These are phyloP conservation scores for Drosophila melanica DNA, from an alignment of 1,140 invertebrate genomes.

Conservation along the genomic window DNA sequence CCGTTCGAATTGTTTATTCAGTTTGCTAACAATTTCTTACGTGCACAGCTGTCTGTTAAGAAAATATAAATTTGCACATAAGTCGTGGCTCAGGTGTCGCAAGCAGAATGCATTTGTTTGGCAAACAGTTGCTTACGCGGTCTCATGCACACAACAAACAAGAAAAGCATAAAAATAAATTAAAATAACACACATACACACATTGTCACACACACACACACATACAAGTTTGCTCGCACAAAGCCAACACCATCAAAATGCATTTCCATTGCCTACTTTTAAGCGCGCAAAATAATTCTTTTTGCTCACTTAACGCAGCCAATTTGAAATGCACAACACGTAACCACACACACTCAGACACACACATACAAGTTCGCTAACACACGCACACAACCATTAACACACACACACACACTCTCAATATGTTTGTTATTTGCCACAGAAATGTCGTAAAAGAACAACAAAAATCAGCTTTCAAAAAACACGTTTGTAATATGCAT, in stretches of 20 bases:
- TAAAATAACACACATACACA: neutral
- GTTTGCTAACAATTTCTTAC: too few species aligned
- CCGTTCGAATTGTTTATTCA: too few species aligned
- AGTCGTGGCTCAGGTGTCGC: neutral
- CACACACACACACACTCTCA: constrained; percentile 1
- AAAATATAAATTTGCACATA: constrained; percentile 52
- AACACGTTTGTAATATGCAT: constrained; percentile 1
- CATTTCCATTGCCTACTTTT: constrained; percentile 22
- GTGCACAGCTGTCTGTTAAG: neutral
- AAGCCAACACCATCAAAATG: neutral
- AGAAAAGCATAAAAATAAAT: neutral
- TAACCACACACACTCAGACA: constrained; percentile 3
- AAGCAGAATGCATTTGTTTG: neutral
- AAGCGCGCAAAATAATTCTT: constrained; percentile 11
- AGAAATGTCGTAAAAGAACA: constrained; percentile 1
- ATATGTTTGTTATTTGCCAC: constrained; percentile 5
- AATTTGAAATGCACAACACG: constrained; percentile 21
- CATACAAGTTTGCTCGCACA: neutral
- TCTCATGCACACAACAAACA: neutral
- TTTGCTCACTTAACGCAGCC: neutral
- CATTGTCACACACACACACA: neutral
- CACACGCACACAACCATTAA: neutral
- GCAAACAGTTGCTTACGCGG: neutral
- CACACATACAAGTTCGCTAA: constrained; percentile 1
- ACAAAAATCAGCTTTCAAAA: constrained; percentile 4